Base-by-base conservation (phyloP, 2,888 invertebrate genomes). In the Dasypogon diadema region DNA sequence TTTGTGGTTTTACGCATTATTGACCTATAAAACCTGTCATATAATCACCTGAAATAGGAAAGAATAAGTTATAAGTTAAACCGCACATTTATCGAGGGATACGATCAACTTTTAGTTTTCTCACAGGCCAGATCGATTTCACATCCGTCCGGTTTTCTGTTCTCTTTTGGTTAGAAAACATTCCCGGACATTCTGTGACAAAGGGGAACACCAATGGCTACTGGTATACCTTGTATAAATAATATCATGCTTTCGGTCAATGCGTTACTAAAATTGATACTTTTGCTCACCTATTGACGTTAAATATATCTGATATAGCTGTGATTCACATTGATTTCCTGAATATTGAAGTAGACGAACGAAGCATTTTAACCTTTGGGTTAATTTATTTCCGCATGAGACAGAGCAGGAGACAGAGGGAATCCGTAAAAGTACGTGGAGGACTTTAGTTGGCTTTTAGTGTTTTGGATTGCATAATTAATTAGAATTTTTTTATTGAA, bases 121-220 rank as follows among this genome's bases (percentile, higher is more conserved):
- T 73, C 72, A 73, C 72, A 73, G 37, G 55, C 34, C 42, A 56
- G 55, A 73, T 73, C 55, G 37, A 56, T 73, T 73, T 73, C 72
- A 73, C 56, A 73, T 73, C 72, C 72, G 72, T 73, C 72, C 72
- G 55, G 72, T 73, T 65, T 24, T 65, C 46, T 65, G 65, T 65
- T 65, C 24, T 22, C 65, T 24, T 24, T 16, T 65, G 46, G 46
- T 6, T 46, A 22, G 16, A 24, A 65, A 65, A 42, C 65, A 46
- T 14, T 37, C 42, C 22, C 12, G 65, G 34, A 37, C 48, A 14
- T 42, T 34, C 5, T 42, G n/a, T 48, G 26, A 65, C 65, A 65
- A 65, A 65, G 14, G 37, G 65, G 48, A 65, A 46, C 21, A 46
- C 42, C 46, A 2, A 42, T 34, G 65, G 26, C 22, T 12, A 26